These are phyloP conservation scores for Laticauda colubrina DNA, from an alignment of 2,113 vertebrate species.

Conservation along the genomic window DNA sequence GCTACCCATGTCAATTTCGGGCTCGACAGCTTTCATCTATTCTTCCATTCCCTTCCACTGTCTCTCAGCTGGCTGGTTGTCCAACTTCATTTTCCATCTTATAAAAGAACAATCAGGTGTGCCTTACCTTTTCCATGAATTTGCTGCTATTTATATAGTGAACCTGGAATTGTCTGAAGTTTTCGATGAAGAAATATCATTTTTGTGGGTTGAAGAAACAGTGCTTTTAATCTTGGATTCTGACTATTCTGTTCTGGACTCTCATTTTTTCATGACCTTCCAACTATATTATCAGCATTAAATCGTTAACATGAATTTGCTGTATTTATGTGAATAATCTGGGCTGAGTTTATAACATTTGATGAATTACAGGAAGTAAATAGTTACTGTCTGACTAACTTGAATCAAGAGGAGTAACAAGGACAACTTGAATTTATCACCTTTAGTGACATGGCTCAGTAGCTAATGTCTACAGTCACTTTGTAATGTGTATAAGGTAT, in stretches of 20 bases:
- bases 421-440: not conserved
- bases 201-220: not conserved
- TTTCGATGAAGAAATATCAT: not conserved
- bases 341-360: not conserved
- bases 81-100: not conserved
- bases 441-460: not conserved
- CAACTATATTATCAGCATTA: not conserved
- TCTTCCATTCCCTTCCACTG: not conserved
- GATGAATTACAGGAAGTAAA: not conserved
- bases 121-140: slow-evolving; percentile 17
- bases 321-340: slow-evolving; percentile 11
- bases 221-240: not conserved
- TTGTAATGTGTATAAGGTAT: not conserved
- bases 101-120: not conserved
- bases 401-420: not conserved
- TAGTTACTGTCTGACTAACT: not conserved
- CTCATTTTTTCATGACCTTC: not conserved
- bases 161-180: not conserved
- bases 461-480: not conserved
- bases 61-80: not conserved
- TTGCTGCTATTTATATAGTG: not conserved
- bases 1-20: no score
- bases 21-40: not conserved
- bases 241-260: not conserved
- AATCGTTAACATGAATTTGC: not conserved